phyloP scores from a whole-genome alignment of 2,113 vertebrate species.

The Vimba vimba region DNA sequence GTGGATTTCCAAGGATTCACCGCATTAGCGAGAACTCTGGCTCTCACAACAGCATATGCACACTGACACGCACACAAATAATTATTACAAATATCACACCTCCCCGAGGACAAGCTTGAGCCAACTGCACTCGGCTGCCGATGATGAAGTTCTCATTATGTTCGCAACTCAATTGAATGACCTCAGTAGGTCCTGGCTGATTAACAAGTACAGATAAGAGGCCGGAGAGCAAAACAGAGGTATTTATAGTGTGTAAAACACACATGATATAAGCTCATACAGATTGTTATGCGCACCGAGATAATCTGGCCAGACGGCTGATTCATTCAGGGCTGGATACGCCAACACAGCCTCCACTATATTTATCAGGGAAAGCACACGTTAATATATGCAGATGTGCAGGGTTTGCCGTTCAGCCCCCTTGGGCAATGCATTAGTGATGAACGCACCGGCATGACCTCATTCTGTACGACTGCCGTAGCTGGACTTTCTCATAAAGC shows the following conservation, averaged over 20 bases:
- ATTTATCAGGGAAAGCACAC: conserved; percentile 40
- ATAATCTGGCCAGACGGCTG: conserved; percentile 23
- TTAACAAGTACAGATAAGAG: conserved; percentile 47
- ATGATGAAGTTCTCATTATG: conserved; percentile 40
- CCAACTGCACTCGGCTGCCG: conserved; percentile 40
- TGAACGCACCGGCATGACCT: conserved; percentile 19
- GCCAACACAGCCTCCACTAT: background rate
- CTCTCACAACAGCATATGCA: conserved; percentile 22
- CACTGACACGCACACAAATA: conserved; percentile 40
- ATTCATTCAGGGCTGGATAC: background rate
- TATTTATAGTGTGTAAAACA: conserved; percentile 46
- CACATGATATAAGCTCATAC: background rate
- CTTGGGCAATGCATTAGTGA: conserved; percentile 30
- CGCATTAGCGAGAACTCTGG: conserved; percentile 35
- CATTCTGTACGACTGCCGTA: conserved; percentile 11
- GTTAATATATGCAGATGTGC: conserved; percentile 59
- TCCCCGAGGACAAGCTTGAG: conserved; percentile 27
- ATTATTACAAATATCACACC: conserved; percentile 63
- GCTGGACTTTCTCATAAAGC: conserved; percentile 28
- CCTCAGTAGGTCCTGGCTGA: conserved; percentile 45
- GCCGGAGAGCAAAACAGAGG: conserved; percentile 20
- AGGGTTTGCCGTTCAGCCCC: background rate
- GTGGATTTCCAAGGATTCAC: conserved; percentile 8
- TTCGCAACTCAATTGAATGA: conserved; percentile 53
- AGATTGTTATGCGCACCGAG: background rate